Evolutionary conservation across 1,140 invertebrate genomes (phyloP).

Genomic region (Tetramorium simillimum): DNA sequence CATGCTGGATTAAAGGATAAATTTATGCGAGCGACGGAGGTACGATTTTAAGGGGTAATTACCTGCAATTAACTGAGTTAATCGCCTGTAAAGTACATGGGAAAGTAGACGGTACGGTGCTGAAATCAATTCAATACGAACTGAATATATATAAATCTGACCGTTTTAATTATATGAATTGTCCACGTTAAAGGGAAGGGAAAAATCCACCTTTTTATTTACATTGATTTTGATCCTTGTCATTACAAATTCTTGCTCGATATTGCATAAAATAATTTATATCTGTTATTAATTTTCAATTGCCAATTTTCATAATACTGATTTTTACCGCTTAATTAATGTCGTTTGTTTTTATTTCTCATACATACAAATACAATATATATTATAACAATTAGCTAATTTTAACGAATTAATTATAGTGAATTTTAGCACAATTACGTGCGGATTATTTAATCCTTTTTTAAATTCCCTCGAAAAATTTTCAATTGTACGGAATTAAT

Average conservation of each 20-base stretch:
- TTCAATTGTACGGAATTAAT: neutral
- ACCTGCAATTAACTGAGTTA: conserved; percentile 63
- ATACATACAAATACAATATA: neutral
- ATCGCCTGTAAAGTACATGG: conserved; percentile 36
- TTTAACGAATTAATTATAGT: neutral
- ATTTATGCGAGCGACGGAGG: conserved; percentile 28
- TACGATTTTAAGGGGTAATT: conserved; percentile 63
- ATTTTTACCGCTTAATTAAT: neutral
- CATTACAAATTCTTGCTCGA: neutral
- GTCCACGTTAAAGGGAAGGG: neutral
- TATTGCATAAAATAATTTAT: neutral
- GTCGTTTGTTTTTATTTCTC: neutral
- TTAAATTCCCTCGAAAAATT: neutral
- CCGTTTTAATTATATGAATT: conserved; percentile 26
- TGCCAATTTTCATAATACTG: neutral
- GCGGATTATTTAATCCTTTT: neutral
- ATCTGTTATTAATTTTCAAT: neutral
- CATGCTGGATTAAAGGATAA: conserved; percentile 42
- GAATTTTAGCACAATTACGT: neutral
- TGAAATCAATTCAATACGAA: conserved; percentile 54
- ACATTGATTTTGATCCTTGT: neutral
- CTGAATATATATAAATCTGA: conserved; percentile 43
- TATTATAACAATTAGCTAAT: neutral
- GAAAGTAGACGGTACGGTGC: conserved; percentile 27
- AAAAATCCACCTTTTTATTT: neutral